Evolutionary conservation across 2,113 vertebrate species (phyloP).

Genomic region (Leptobrachium ailaonicum): DNA sequence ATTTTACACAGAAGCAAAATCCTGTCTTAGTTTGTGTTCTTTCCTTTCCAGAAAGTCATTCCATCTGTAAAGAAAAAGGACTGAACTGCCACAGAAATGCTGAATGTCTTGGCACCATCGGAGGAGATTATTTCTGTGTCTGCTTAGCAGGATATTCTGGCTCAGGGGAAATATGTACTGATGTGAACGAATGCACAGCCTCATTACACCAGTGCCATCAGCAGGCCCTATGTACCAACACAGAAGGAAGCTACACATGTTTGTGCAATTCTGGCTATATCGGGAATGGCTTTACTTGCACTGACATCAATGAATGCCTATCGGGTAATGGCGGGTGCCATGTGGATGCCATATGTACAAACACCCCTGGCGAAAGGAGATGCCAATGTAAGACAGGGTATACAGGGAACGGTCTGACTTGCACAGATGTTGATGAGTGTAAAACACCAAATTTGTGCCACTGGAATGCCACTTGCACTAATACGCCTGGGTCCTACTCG

Average conservation of each 20-base stretch:
- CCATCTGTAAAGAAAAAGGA: conserved; percentile 61
- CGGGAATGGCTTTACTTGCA: conserved; percentile 67
- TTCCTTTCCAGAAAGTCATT: conserved; percentile 55
- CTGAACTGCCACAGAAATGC: conserved; percentile 63
- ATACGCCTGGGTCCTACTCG: conserved; percentile 71
- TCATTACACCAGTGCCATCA: conserved; percentile 63
- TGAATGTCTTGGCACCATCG: conserved; percentile 61
- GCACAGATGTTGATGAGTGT: conserved; percentile 71
- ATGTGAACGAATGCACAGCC: conserved; percentile 70
- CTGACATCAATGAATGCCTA: conserved; percentile 72
- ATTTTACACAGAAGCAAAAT: too few species aligned
- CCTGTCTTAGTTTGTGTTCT: neutral
- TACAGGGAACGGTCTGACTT: conserved; percentile 67
- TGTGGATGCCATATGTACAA: conserved; percentile 63
- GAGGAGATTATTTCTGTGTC: conserved; percentile 56
- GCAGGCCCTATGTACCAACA: conserved; percentile 68
- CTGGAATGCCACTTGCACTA: conserved; percentile 78
- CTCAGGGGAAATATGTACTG: conserved; percentile 62
- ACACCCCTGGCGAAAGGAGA: conserved; percentile 63
- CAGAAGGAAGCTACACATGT: conserved; percentile 69
- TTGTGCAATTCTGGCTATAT: conserved; percentile 65
- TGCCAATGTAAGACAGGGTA: conserved; percentile 72
- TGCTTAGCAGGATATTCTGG: conserved; percentile 69
- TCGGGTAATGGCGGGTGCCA: conserved; percentile 71
- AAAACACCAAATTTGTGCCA: conserved; percentile 62